These are phyloP conservation scores for Amorpha juglandis DNA, from an alignment of 2,888 invertebrate genomes.

Conservation along the genomic window DNA sequence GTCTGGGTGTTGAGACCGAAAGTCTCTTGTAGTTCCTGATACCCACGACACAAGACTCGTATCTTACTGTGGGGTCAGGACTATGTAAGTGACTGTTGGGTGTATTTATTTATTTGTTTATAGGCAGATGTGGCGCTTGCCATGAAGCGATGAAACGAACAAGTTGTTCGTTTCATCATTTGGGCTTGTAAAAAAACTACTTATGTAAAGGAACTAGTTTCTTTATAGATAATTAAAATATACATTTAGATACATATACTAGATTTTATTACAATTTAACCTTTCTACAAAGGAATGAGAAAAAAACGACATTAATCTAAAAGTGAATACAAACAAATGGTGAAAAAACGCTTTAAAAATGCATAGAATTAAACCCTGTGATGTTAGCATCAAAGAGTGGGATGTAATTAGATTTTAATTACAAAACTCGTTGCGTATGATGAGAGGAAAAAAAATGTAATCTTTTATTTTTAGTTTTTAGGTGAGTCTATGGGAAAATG, in stretches of 20 bases:
- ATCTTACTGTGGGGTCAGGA: too few relatives aligned
- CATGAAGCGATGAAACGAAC: too few relatives aligned
- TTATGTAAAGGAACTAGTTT: too few relatives aligned
- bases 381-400: conserved; percentile 3
- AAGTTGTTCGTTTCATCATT: too few relatives aligned
- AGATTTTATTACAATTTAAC: neutral
- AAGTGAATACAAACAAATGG: neutral
- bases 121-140: too few relatives aligned
- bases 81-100: too few relatives aligned
- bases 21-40: too few relatives aligned
- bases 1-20: too few relatives aligned
- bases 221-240: too few relatives aligned
- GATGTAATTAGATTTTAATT: conserved; percentile 15
- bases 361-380: neutral
- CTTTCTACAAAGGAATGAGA: neutral
- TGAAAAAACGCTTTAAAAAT: conserved; percentile 3
- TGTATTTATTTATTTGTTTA: too few relatives aligned
- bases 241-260: neutral
- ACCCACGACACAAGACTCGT: too few relatives aligned
- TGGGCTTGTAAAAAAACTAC: too few relatives aligned
- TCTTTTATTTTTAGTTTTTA: neutral
- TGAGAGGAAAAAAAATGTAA: neutral
- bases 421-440: conserved; percentile 13
- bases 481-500: neutral
- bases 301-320: neutral